A percentile compares a stretch with the other conserved stretches of the same genome.
Evolutionary conservation across 2,888 invertebrate genomes (phyloP).

Genomic region (Capitulum mitella): DNA sequence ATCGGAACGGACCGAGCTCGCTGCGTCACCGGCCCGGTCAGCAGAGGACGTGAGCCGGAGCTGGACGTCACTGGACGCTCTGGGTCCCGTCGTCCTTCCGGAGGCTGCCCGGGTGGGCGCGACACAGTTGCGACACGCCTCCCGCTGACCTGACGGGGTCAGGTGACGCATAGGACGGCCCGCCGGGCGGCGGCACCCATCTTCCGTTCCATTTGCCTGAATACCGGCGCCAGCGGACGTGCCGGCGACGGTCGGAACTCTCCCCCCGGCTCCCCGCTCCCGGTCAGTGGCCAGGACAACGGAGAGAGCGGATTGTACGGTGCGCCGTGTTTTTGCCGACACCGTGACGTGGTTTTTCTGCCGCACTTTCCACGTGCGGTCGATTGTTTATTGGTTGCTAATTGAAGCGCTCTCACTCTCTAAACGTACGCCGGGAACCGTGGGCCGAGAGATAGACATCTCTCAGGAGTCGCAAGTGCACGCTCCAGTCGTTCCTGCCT

Average conservation of each 20-base stretch:
- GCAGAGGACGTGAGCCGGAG: no score
- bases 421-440: neutral
- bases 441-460: no score
- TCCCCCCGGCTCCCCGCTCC: no score
- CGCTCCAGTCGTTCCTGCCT: no score
- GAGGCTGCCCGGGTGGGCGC: no score
- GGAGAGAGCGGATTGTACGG: neutral
- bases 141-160: conserved; percentile 7
- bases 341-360: neutral
- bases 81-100: no score
- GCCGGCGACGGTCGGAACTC: no score
- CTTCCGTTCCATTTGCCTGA: neutral
- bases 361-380: neutral
- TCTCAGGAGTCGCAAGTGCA: no score
- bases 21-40: no score
- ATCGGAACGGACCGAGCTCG: no score
- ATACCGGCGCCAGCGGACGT: neutral
- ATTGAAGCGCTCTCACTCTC: neutral
- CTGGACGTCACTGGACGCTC: no score
- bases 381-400: neutral
- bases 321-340: neutral
- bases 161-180: neutral
- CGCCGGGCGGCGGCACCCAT: neutral
- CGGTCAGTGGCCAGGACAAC: neutral
- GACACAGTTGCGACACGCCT: no score